Evolutionary conservation across 2,113 vertebrate species (phyloP).

Genomic region (Engystomops pustulosus): DNA sequence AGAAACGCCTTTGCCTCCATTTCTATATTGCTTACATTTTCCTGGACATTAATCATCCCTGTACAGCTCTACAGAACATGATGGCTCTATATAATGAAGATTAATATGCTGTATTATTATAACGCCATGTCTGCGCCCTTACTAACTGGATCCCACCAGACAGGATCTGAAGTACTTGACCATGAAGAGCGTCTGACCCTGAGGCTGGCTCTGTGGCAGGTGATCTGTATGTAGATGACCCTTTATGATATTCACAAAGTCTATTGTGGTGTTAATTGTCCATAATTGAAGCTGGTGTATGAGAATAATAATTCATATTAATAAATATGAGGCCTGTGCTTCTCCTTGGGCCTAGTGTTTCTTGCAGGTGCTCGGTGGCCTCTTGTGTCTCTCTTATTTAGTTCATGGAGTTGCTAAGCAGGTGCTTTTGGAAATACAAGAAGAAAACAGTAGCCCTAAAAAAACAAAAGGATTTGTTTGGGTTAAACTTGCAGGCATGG

Average conservation of each 20-base stretch:
- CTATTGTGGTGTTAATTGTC: constrained; percentile 84
- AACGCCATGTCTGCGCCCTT: neutral
- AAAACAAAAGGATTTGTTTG: constrained; percentile 75
- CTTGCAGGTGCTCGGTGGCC: constrained; percentile 75
- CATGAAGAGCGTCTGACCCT: constrained; percentile 46
- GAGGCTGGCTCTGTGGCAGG: constrained; percentile 64
- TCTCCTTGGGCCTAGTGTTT: constrained; percentile 66
- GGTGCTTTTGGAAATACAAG: constrained; percentile 67
- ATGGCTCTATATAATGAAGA: constrained; percentile 43
- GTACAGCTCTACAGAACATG: constrained; percentile 45
- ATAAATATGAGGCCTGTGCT: constrained; percentile 65
- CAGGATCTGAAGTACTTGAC: constrained; percentile 34
- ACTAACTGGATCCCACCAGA: constrained; percentile 40
- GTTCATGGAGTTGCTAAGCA: constrained; percentile 65
- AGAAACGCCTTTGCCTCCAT: neutral
- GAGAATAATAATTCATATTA: constrained; percentile 79
- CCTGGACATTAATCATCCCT: constrained; percentile 33
- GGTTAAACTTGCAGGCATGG: constrained; percentile 77
- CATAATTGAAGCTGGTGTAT: constrained; percentile 67
- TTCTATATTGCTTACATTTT: constrained; percentile 8
- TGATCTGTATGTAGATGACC: constrained; percentile 76
- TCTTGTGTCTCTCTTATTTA: constrained; percentile 64
- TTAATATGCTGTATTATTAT: constrained; percentile 30
- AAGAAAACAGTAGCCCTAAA: constrained; percentile 62
- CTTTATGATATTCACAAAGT: constrained; percentile 74